phyloP scores from a whole-genome alignment of 2,113 vertebrate genomes.

The Coptodon bakossiorum region DNA sequence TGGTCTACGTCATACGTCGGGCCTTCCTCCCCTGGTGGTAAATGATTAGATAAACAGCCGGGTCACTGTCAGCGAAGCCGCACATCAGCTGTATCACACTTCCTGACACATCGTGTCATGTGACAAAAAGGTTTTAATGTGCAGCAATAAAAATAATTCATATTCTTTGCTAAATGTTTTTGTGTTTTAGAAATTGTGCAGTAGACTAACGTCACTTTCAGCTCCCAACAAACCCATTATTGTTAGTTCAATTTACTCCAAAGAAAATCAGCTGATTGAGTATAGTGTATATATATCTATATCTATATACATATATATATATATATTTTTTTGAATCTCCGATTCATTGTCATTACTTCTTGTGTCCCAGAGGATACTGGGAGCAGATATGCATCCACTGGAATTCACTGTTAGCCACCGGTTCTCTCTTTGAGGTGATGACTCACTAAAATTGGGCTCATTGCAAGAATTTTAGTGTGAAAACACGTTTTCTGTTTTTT shows the following conservation, averaged over 20 bases:
- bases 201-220: not conserved
- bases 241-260: not conserved
- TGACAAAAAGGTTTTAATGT: not conserved
- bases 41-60: conserved; percentile 29
- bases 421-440: not conserved
- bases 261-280: not conserved
- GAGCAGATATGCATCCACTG: not conserved
- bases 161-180: not conserved
- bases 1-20: not conserved
- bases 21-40: conserved; percentile 30
- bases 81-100: not conserved
- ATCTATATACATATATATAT: not conserved
- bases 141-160: not conserved
- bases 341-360: not conserved
- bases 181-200: not conserved
- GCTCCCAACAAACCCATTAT: not conserved
- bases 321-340: not conserved
- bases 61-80: not conserved
- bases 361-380: not conserved
- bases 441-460: not conserved
- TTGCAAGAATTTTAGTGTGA: not conserved
- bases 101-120: not conserved
- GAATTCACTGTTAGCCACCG: not conserved
- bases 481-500: not conserved
- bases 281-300: not conserved